Base-by-base conservation (phyloP, 2,888 invertebrate species). In the Dryadula phaetusa region DNA sequence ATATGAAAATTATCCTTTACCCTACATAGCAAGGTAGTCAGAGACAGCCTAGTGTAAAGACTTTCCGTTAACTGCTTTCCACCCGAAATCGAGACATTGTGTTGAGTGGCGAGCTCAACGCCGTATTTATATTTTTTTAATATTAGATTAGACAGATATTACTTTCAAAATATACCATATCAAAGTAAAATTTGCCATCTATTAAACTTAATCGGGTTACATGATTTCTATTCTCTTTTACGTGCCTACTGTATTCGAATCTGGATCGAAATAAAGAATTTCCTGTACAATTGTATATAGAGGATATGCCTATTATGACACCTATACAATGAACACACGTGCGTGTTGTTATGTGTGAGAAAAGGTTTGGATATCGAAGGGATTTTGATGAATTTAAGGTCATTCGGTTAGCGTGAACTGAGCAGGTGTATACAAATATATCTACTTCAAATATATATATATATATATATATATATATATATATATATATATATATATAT, bases 211-310 rank as follows among this genome's bases (percentile, higher is more conserved):
- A 65, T 65, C 65, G 47, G 49, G 60, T 65, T 60, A 60, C 49
- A 58, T 12, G 28, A 52, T 49, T 65, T 52, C 49, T 20, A 65
- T 60, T 28, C 44, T 47, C 47, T 58, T 65, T 65, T 49, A 90
- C 90, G 90, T 90, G 90, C 85, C 81, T 74, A 72, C 76, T 71
- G 76, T 75, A 72, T 75, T 73, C 68, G 60, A 72, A 74, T 62
- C 70, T 79, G 90, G 90, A 90, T 90, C 80, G 79, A 77, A 85
- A 90, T 84, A 91, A 91, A 89, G 87, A 79, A 84, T 81, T 89
- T 92, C 91, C 91, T 89, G 91, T 84, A 75, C 82, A 76, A 87
- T 88, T 87, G 87, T 87, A 78, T 74, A 79, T 80, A 70, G 76
- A 88, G 86, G 88, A 86, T 87, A 87, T 79, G 80, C 76, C 77